Conservation (phyloP, 1,140 invertebrate species). For the Chlorops oryzae region DNA sequence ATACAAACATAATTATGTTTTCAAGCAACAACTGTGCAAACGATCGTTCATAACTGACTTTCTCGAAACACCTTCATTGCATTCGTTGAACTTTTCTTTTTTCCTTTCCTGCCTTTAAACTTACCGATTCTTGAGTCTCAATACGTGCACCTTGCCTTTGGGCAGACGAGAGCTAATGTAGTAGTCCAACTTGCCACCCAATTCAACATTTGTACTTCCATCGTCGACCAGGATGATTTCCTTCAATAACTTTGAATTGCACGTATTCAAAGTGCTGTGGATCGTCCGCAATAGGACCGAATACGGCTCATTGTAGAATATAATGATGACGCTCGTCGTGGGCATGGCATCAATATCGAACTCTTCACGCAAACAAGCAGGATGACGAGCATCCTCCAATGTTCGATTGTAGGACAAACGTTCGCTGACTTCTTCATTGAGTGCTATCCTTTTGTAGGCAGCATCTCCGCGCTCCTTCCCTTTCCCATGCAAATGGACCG, state of each 20-base stretch:
- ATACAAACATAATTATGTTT: no score
- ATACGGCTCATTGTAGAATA: conserved; percentile 87
- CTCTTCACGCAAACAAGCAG: conserved; percentile 47
- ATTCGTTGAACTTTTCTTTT: conserved; percentile 2
- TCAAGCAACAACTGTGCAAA: no score
- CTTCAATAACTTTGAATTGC: conserved; percentile 60
- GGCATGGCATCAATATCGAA: conserved; percentile 52
- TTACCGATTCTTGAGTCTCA: conserved; percentile 66
- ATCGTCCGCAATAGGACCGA: conserved; percentile 78
- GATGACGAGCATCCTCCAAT: conserved; percentile 56
- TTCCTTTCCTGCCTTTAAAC: no score
- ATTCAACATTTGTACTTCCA: conserved; percentile 70
- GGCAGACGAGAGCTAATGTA: conserved; percentile 67
- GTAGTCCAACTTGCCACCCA: conserved; percentile 69
- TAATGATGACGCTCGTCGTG: conserved; percentile 65
- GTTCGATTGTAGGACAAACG: conserved; percentile 70
- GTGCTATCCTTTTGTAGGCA: conserved; percentile 68
- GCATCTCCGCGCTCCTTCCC: conserved; percentile 55
- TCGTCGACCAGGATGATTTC: conserved; percentile 89
- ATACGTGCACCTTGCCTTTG: conserved; percentile 62
- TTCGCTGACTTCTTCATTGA: conserved; percentile 77
- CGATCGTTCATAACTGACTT: no score
- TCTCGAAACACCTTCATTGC: no score
- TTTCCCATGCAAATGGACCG: conserved; percentile 54
- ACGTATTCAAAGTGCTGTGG: conserved; percentile 79